Conservation (phyloP, 2,888 invertebrate species). For the Hanleya hanleyi region DNA sequence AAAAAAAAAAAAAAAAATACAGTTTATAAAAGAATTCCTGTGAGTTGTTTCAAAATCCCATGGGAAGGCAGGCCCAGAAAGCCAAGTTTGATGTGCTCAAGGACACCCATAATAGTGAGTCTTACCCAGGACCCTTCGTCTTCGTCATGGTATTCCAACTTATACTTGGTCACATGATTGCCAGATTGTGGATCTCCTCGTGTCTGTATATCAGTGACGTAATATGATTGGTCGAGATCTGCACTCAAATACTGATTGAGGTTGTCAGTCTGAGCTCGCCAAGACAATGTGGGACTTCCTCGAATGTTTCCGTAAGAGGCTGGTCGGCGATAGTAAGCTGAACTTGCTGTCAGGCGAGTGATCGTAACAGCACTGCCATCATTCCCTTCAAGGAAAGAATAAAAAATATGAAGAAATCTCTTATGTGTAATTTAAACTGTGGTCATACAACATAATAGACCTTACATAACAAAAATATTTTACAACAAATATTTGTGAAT, state of each 20-base stretch:
- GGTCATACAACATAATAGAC: not conserved
- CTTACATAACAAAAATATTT: not conserved
- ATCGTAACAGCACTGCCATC: too few relatives aligned
- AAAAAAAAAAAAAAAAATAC: too few relatives aligned
- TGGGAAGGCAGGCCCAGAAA: too few relatives aligned
- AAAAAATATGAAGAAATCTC: too few relatives aligned
- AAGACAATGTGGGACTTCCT: constrained; percentile 18
- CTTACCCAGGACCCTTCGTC: constrained; percentile 37
- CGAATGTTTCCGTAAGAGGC: constrained; percentile 29
- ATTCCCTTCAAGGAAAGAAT: too few relatives aligned
- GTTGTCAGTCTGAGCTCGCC: constrained; percentile 31
- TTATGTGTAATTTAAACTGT: not conserved
- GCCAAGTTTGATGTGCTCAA: too few relatives aligned
- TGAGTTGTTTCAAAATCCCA: too few relatives aligned
- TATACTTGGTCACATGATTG: constrained; percentile 39
- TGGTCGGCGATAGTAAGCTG: not conserved
- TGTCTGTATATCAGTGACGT: constrained; percentile 44
- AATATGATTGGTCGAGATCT: constrained; percentile 16
- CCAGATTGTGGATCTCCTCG: constrained; percentile 31
- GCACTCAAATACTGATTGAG: constrained; percentile 39
- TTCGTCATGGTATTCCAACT: constrained; percentile 38
- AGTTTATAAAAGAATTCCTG: too few relatives aligned
- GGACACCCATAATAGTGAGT: not conserved
- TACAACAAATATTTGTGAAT: too few relatives aligned
- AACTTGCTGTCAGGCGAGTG: too few relatives aligned